Percentiles rank a stretch among this genome's conserved stretches.
These are phyloP conservation scores for Cryptomyrus ogoouensis DNA, from an alignment of 2,113 vertebrate species.

Conservation along the genomic window DNA sequence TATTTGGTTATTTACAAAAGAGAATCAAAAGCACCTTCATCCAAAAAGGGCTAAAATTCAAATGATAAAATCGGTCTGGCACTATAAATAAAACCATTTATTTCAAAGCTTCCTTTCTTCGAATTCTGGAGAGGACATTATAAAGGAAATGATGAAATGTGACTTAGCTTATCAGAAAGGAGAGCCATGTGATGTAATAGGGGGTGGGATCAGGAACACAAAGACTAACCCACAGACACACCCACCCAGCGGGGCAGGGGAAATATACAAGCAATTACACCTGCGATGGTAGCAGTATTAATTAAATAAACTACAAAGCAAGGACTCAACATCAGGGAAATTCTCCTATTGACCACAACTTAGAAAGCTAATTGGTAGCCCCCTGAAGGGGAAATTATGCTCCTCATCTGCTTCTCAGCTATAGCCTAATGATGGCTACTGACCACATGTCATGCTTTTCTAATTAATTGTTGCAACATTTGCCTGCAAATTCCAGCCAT, in stretches of 20 bases:
- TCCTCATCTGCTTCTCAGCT: not conserved
- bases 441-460: not conserved
- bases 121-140: not conserved
- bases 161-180: not conserved
- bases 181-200: not conserved
- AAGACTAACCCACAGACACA: not conserved
- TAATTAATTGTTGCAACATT: not conserved
- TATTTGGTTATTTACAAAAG: no score
- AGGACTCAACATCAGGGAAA: not conserved
- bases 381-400: not conserved
- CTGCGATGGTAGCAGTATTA: not conserved
- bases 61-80: no score
- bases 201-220: not conserved
- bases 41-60: no score
- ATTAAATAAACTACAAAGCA: not conserved
- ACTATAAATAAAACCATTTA: no score
- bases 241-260: not conserved
- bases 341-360: not conserved
- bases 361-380: not conserved
- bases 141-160: not conserved
- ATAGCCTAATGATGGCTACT: not conserved
- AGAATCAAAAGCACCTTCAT: no score
- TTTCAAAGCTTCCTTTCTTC: not conserved
- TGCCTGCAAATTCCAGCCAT: not conserved
- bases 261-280: not conserved